phyloP scores from a whole-genome alignment of 2,797 vertebrate genomes.

The Rhincodon typus region DNA sequence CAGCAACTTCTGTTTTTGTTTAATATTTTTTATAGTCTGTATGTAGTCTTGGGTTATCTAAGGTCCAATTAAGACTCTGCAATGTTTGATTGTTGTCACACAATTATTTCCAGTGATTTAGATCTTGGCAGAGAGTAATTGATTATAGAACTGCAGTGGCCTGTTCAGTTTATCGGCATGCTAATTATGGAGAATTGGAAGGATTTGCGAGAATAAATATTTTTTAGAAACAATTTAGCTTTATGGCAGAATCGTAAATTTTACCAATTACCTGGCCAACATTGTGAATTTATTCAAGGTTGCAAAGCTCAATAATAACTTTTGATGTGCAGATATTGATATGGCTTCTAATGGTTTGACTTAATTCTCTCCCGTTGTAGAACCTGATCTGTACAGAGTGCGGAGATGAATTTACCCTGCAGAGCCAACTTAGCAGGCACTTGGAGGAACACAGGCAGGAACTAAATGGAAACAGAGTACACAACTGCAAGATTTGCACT shows the following conservation, averaged over 20 bases:
- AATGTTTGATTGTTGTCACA: no score
- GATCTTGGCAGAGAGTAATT: not conserved
- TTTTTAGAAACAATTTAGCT: not conserved
- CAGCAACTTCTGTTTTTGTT: no score
- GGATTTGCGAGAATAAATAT: not conserved
- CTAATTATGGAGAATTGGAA: not conserved
- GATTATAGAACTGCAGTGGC: not conserved
- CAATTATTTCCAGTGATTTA: not conserved
- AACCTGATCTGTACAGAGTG: slow-evolving; percentile 93
- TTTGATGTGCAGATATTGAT: not conserved
- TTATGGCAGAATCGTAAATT: not conserved
- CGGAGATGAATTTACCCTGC: slow-evolving; percentile 92
- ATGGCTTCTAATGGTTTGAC: not conserved
- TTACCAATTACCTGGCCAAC: not conserved
- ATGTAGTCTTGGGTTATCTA: not conserved
- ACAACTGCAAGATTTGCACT: slow-evolving; percentile 78
- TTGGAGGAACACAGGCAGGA: slow-evolving; percentile 92
- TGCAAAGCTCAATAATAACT: not conserved
- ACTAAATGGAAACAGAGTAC: slow-evolving; percentile 68
- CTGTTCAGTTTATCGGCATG: not conserved
- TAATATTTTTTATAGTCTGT: not conserved
- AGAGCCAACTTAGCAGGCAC: slow-evolving; percentile 86
- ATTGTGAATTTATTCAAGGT: not conserved
- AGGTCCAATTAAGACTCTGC: not conserved
- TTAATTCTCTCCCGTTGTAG: slow-evolving; percentile 51